Evolutionary conservation across 2,113 vertebrate species (phyloP).

Genomic region (Triplophysa dalaica): DNA sequence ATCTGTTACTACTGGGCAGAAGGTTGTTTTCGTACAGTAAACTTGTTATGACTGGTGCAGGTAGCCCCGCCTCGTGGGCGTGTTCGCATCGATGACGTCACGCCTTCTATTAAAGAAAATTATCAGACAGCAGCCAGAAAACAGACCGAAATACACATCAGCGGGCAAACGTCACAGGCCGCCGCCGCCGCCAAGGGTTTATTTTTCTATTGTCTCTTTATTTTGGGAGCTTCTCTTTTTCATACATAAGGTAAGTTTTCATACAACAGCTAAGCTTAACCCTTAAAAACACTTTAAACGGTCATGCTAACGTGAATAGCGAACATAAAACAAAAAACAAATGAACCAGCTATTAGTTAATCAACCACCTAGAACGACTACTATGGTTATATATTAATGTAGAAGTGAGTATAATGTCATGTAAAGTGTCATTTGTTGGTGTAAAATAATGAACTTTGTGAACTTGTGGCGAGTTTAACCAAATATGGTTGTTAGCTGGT

Average conservation of each 20-base stretch:
- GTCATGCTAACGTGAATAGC: neutral
- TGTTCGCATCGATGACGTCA: slow-evolving; percentile 61
- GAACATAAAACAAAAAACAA: neutral
- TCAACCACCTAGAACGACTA: too few relatives aligned
- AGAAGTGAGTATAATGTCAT: neutral
- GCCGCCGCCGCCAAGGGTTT: slow-evolving; percentile 3
- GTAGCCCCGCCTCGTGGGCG: neutral
- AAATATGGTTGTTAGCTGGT: slow-evolving; percentile 37
- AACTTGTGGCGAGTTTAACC: slow-evolving; percentile 3
- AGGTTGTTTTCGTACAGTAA: slow-evolving; percentile 36
- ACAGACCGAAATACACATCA: slow-evolving; percentile 19
- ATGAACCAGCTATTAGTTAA: neutral
- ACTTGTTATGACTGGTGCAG: neutral
- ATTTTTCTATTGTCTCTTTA: neutral
- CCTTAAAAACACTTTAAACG: neutral
- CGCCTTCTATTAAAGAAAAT: slow-evolving; percentile 52
- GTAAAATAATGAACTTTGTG: slow-evolving; percentile 1
- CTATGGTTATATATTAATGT: neutral
- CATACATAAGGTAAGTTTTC: slow-evolving; percentile 23
- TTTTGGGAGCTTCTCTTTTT: slow-evolving; percentile 45
- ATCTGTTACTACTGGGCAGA: neutral
- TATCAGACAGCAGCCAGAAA: slow-evolving; percentile 54
- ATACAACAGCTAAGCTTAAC: neutral
- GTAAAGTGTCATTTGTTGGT: neutral
- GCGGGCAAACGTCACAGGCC: slow-evolving; percentile 38